Base-by-base conservation (phyloP, 1,140 invertebrate genomes). In the Coptotermes formosanus region DNA sequence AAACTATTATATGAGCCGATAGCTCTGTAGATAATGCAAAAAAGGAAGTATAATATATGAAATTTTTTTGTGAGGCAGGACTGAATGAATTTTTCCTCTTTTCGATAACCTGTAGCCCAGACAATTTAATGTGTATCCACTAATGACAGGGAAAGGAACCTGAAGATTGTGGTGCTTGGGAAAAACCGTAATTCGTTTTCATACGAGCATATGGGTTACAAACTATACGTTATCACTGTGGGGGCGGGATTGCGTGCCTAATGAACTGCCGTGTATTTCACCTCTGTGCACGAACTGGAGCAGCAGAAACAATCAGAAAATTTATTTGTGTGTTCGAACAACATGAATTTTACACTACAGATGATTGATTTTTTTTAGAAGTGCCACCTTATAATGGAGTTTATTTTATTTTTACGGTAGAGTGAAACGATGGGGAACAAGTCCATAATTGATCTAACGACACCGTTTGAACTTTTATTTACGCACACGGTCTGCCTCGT, bases 381-480 rank as follows among this genome's bases (percentile, higher is more conserved):
- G n/a, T 75, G 64, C n/a, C 64, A 14, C 64, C 7, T 75, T 16
- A 25, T 75, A 7, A 14, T 75, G 14, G 64, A 30, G 64, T 75
- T 30, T 30, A 75, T 75, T 75, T 75, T 75, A 75, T 75, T 75
- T 64, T 75, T 75, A 75, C 64, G n/a, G 64, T 75, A 30, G n/a
- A 75, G 9, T 75, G 8, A 30, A 75, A n/a, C 7, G n/a, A 75
- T 30, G n/a, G 64, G 45, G 59, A n/a, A 75, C 30, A 75, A n/a
- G 64, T 75, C n/a, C 64, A 30, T 75, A 75, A 75, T n/a, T 75
- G 64, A 75, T 30, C 7, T 30, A 75, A 75, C 64, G 64, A 75
- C 64, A 14, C 64, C 64, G n/a, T 75, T 75, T 75, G 64, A 75
- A 75, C 64, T 75, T 75, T 75, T 75, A 75, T 75, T 75, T 75